phyloP scores from a whole-genome alignment of 2,113 vertebrate genomes.

The Speoplatyrhinus poulsoni region DNA sequence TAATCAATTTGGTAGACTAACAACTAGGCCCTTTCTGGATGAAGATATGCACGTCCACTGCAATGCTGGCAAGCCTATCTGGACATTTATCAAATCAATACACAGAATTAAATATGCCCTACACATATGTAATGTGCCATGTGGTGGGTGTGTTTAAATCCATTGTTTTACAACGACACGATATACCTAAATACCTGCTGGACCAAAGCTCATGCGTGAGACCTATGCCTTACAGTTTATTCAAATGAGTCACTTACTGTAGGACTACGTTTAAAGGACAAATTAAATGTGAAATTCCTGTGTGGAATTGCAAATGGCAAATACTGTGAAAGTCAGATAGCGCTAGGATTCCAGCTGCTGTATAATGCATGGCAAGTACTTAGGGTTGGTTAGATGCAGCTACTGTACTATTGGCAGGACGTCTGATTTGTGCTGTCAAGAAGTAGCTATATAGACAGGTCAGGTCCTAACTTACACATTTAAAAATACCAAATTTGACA shows the following conservation, averaged over 20 bases:
- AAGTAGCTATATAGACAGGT: too few relatives aligned
- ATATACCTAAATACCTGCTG: too few relatives aligned
- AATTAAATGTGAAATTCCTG: background rate
- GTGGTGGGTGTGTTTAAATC: background rate
- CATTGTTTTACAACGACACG: background rate
- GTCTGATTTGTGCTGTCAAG: constrained; percentile 3
- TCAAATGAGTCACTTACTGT: too few relatives aligned
- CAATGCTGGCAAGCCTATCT: background rate
- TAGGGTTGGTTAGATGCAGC: constrained; percentile 14
- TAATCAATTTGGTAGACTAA: too few relatives aligned
- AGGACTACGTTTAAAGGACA: background rate
- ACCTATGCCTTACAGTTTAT: background rate
- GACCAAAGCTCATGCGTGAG: too few relatives aligned
- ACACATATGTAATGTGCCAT: background rate
- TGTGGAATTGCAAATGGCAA: background rate
- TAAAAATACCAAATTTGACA: background rate
- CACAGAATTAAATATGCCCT: background rate
- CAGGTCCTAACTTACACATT: too few relatives aligned
- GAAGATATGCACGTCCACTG: too few relatives aligned
- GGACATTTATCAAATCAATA: background rate
- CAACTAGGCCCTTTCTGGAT: too few relatives aligned
- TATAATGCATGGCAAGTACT: constrained; percentile 24
- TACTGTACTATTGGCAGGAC: constrained; percentile 9
- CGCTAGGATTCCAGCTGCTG: constrained; percentile 13
- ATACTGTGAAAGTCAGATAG: background rate